These are phyloP conservation scores for Scolopax rusticola DNA, from an alignment of 2,797 vertebrate genomes.

Conservation along the genomic window DNA sequence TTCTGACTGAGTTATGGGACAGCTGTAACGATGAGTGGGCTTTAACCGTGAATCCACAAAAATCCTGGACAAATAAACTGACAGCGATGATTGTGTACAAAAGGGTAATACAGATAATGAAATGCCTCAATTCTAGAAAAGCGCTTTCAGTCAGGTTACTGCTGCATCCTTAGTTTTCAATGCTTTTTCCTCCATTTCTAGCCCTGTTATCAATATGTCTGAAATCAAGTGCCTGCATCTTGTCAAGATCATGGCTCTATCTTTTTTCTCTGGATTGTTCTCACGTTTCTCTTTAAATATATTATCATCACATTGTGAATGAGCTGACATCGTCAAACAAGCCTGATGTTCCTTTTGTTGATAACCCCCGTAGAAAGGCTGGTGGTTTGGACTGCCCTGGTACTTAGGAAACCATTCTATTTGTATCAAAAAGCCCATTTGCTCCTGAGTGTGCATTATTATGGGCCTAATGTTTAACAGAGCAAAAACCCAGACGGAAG, in stretches of 20 bases:
- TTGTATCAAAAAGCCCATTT: not conserved
- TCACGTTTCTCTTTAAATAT: not conserved
- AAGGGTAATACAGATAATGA: not conserved
- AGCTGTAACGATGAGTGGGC: not conserved
- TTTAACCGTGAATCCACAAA: not conserved
- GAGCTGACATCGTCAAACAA: not conserved
- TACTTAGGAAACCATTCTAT: not conserved
- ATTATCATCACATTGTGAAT: not conserved
- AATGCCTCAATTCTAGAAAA: not conserved
- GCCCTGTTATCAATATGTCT: not conserved
- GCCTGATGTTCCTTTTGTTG: not conserved
- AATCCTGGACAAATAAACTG: not conserved
- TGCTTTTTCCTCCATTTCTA: not conserved
- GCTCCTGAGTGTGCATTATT: not conserved
- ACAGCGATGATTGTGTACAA: not conserved
- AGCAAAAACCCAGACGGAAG: not conserved
- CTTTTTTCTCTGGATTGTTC: not conserved
- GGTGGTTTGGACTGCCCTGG: accelerated
- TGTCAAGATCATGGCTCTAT: not conserved
- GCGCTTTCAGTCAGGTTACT: not conserved
- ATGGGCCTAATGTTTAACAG: not conserved
- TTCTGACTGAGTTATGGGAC: not conserved
- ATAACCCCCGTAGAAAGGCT: not conserved
- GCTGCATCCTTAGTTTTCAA: not conserved
- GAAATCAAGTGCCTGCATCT: not conserved